Conservation (phyloP, 2,888 invertebrate species). For the Galerucella calmariensis region DNA sequence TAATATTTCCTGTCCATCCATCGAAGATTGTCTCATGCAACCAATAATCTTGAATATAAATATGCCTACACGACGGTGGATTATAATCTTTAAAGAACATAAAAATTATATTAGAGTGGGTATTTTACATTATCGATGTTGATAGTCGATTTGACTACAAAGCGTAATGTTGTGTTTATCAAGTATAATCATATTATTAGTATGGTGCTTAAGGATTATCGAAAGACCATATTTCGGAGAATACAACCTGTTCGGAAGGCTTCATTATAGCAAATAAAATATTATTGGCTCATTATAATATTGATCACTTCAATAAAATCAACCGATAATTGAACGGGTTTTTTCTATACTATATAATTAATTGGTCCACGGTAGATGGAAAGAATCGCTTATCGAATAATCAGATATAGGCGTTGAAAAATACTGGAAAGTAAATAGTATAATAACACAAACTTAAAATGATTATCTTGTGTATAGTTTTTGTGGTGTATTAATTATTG, state of each 20-base stretch:
- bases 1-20: too few species aligned
- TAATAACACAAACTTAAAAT: too few species aligned
- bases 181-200: conserved; percentile 1
- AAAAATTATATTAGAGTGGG: background rate
- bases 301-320: conserved; percentile 1
- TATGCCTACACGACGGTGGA: background rate
- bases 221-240: background rate
- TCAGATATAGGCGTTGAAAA: background rate
- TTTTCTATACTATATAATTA: conserved; percentile 2
- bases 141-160: background rate
- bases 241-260: conserved; percentile 1
- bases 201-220: conserved; percentile 6
- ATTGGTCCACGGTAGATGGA: background rate
- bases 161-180: background rate
- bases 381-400: background rate
- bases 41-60: background rate
- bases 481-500: too few species aligned
- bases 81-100: conserved; percentile 2
- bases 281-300: conserved; percentile 10
- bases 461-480: too few species aligned
- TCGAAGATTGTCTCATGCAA: too few species aligned
- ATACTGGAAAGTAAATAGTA: too few species aligned
- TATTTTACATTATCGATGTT: conserved; percentile 1
- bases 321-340: conserved; percentile 4
- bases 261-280: conserved; percentile 9